Percentiles rank a stretch among this genome's conserved stretches.
Evolutionary conservation across 2,113 vertebrate species (phyloP).

Genomic region (Anser cygnoides): DNA sequence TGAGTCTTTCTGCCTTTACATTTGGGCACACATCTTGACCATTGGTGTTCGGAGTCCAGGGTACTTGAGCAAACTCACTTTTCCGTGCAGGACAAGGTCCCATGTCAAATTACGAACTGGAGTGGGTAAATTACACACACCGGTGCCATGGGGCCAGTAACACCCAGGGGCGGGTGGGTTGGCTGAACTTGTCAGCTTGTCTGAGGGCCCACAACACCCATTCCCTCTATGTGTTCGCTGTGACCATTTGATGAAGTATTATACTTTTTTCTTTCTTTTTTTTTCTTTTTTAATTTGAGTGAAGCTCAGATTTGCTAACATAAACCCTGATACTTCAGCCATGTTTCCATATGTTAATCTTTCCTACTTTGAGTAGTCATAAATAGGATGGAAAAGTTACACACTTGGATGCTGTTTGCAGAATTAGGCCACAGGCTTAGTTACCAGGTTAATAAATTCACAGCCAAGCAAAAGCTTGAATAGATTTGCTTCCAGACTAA

Average conservation of each 20-base stretch:
- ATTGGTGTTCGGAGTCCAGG: background rate
- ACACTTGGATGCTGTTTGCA: background rate
- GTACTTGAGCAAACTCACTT: background rate
- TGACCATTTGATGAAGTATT: background rate
- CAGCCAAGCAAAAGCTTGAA: background rate
- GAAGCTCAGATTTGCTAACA: background rate
- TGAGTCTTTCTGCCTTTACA: background rate
- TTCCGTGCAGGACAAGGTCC: background rate
- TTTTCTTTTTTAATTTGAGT: background rate
- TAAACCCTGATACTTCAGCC: background rate
- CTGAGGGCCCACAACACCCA: background rate
- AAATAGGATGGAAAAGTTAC: background rate
- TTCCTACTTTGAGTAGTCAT: background rate
- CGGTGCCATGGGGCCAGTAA: accelerated
- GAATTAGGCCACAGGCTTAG: background rate
- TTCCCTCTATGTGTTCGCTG: background rate
- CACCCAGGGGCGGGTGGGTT: background rate
- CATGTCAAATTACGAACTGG: accelerated
- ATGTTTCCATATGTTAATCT: background rate
- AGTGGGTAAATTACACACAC: background rate
- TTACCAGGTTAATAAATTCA: background rate
- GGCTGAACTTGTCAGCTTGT: background rate
- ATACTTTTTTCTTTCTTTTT: background rate
- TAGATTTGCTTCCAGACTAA: background rate
- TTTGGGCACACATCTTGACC: background rate